Evolutionary conservation across 2,113 vertebrate genomes (phyloP).

Genomic region (Galeopterus variegatus): DNA sequence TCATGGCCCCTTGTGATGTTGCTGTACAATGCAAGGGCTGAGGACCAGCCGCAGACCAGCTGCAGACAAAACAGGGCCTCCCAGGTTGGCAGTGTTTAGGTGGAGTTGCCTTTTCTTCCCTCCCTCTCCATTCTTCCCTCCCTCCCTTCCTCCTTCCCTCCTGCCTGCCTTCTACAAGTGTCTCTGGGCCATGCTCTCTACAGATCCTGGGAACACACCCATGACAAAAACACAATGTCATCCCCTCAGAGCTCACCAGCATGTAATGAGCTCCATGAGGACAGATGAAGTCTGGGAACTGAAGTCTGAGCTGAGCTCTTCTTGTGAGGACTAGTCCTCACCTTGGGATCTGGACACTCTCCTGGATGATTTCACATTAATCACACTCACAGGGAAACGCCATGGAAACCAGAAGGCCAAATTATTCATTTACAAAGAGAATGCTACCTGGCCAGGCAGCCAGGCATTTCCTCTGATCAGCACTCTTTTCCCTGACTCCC

Average conservation of each 20-base stretch:
- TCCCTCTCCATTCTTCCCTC: fast-evolving
- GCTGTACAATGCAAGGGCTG: neutral
- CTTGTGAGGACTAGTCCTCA: neutral
- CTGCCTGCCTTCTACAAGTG: neutral
- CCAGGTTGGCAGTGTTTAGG: neutral
- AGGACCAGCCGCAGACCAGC: neutral
- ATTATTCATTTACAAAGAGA: neutral
- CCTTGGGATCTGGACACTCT: neutral
- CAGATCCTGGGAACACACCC: neutral
- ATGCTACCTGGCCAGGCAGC: neutral
- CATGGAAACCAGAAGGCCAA: neutral
- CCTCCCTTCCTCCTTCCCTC: fast-evolving
- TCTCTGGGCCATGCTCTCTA: neutral
- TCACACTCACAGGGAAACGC: neutral
- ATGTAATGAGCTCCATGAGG: neutral
- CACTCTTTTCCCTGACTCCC: neutral
- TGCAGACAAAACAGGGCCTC: neutral
- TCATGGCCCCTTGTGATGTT: neutral
- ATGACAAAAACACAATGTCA: neutral
- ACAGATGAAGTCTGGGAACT: neutral
- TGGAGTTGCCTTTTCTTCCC: too few relatives aligned
- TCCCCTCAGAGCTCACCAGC: neutral
- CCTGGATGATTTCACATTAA: neutral
- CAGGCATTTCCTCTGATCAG: fast-evolving
- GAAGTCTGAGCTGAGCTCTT: neutral